These are phyloP conservation scores for Caenorhabditis sp. DNA, from an alignment of 2,888 invertebrate genomes.

Conservation along the genomic window DNA sequence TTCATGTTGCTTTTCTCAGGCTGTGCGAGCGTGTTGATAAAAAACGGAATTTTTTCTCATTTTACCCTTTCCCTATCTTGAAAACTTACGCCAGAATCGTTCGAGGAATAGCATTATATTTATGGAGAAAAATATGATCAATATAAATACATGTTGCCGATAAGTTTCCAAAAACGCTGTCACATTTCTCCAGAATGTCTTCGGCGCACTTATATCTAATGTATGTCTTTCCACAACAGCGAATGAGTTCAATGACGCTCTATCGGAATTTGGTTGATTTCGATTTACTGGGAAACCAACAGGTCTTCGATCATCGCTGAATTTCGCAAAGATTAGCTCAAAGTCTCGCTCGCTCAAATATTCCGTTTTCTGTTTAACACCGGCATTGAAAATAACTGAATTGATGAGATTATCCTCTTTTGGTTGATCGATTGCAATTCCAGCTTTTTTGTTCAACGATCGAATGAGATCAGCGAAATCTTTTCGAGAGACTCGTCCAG, in stretches of 20 bases:
- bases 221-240: constrained; percentile 47
- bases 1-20: not conserved
- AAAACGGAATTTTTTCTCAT: not conserved
- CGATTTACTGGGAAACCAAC: constrained; percentile 61
- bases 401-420: constrained; percentile 51
- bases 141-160: constrained; percentile 88
- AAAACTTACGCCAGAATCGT: constrained; percentile 84
- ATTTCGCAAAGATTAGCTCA: constrained; percentile 63
- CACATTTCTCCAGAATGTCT: constrained; percentile 15
- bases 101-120: constrained; percentile 92
- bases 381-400: constrained; percentile 42
- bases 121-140: constrained; percentile 92
- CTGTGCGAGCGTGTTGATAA: not conserved
- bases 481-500: constrained; percentile 90
- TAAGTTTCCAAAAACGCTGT: constrained; percentile 90
- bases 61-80: not conserved
- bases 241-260: constrained; percentile 69
- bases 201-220: constrained; percentile 17
- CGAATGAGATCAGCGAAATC: constrained; percentile 89
- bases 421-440: constrained; percentile 61
- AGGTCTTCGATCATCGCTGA: constrained; percentile 54
- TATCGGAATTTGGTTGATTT: constrained; percentile 49
- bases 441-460: constrained; percentile 67
- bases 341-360: constrained; percentile 66
- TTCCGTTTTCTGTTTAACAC: constrained; percentile 15